Evolutionary conservation across 2,888 invertebrate species (phyloP).

Genomic region (Erebia palarica): DNA sequence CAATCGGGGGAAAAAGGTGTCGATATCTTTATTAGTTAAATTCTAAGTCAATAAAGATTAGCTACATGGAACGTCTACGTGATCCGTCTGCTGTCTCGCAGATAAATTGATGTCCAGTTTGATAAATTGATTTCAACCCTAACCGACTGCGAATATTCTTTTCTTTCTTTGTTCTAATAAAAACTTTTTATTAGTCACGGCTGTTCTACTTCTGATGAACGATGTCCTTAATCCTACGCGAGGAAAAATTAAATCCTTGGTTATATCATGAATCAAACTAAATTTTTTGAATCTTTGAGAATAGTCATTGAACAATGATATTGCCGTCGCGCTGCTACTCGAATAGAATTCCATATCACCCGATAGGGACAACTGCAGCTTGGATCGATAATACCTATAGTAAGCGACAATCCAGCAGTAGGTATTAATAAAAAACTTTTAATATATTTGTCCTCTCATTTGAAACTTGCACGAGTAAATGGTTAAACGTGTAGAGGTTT

Average conservation of each 20-base stretch:
- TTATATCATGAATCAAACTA: background rate
- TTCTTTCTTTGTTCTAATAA: background rate
- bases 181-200: slow-evolving; percentile 1
- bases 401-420: no score
- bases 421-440: no score
- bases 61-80: background rate
- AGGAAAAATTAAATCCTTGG: background rate
- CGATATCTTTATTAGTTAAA: background rate
- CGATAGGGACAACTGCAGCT: no score
- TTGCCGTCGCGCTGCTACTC: no score
- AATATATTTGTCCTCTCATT: no score
- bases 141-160: slow-evolving; percentile 10
- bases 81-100: slow-evolving; percentile 1
- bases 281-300: no score
- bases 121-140: slow-evolving; percentile 8
- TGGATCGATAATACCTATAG: no score
- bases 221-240: background rate
- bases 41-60: background rate
- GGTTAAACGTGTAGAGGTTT: no score
- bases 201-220: slow-evolving; percentile 5
- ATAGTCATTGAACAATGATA: no score
- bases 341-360: no score
- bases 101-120: slow-evolving; percentile 10
- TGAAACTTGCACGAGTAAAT: no score
- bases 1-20: background rate